Evolutionary conservation across 2,888 invertebrate genomes (phyloP).

Genomic region (Caenorhabditis sp.): DNA sequence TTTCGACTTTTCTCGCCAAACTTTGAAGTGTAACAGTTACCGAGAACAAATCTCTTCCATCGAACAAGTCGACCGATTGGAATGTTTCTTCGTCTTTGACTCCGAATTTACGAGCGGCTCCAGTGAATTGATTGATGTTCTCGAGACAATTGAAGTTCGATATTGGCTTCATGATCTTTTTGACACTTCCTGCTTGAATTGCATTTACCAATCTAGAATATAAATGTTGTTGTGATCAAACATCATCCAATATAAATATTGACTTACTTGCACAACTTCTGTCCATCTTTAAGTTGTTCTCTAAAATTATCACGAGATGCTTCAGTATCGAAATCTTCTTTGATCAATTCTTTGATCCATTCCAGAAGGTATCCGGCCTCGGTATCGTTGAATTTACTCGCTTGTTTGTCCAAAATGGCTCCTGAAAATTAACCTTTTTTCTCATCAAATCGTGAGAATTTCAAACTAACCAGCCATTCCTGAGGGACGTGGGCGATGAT

Average conservation of each 20-base stretch:
- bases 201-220: slow-evolving; percentile 82
- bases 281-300: slow-evolving; percentile 86
- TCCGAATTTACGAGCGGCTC: slow-evolving; percentile 84
- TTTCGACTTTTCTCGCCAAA: slow-evolving; percentile 60
- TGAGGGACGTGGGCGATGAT: slow-evolving; percentile 59
- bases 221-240: neutral
- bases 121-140: slow-evolving; percentile 92
- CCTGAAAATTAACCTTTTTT: slow-evolving; percentile 12
- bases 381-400: slow-evolving; percentile 95
- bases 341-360: slow-evolving; percentile 78
- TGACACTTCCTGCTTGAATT: slow-evolving; percentile 85
- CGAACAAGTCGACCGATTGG: slow-evolving; percentile 97
- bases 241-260: neutral
- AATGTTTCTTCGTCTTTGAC: slow-evolving; percentile 87
- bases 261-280: slow-evolving; percentile 84
- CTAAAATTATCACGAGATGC: slow-evolving; percentile 93
- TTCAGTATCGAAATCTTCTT: slow-evolving; percentile 80
- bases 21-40: slow-evolving; percentile 74
- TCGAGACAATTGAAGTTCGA: slow-evolving; percentile 99
- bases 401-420: slow-evolving; percentile 78
- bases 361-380: slow-evolving; percentile 88
- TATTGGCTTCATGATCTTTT: slow-evolving; percentile 87
- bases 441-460: no score
- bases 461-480: slow-evolving; percentile 40
- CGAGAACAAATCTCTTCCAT: slow-evolving; percentile 91